Evolutionary conservation across 1,140 invertebrate species (phyloP).

Genomic region (Leptinotarsa lineolata): DNA sequence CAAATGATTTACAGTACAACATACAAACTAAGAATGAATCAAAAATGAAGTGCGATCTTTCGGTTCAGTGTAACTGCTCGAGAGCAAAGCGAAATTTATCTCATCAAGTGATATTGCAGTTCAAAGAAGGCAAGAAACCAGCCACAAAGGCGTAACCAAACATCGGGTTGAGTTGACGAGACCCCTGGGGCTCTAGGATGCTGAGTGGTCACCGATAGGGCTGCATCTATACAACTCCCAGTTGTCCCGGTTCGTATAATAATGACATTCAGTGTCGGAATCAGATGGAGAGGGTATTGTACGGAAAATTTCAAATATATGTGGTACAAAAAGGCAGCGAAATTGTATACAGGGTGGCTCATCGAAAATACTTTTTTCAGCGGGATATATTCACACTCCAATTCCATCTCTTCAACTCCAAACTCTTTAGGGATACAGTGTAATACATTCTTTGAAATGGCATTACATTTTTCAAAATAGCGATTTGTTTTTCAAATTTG

Average conservation of each 20-base stretch:
- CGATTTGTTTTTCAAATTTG: too few species aligned
- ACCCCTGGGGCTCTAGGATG: constrained; percentile 20
- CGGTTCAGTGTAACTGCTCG: not conserved
- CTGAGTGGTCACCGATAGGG: constrained; percentile 32
- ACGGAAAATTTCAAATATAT: not conserved
- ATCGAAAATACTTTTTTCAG: too few species aligned
- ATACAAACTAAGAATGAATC: not conserved
- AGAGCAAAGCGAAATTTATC: not conserved
- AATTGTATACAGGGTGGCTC: too few species aligned
- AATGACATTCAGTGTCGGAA: not conserved
- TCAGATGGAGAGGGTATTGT: not conserved
- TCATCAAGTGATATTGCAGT: constrained; percentile 13
- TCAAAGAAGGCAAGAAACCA: not conserved
- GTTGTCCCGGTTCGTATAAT: not conserved
- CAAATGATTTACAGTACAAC: not conserved
- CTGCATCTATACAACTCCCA: constrained; percentile 13
- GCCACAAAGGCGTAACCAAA: constrained; percentile 32
- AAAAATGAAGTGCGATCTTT: not conserved
- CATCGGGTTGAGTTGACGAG: constrained; percentile 26
- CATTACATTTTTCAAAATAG: too few species aligned
- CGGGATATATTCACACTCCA: too few species aligned
- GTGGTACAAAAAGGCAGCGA: too few species aligned
- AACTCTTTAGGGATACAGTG: too few species aligned
- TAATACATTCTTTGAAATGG: too few species aligned
- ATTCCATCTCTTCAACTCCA: too few species aligned